These are phyloP conservation scores for Timandra comae DNA, from an alignment of 2,888 invertebrate genomes.

Conservation along the genomic window DNA sequence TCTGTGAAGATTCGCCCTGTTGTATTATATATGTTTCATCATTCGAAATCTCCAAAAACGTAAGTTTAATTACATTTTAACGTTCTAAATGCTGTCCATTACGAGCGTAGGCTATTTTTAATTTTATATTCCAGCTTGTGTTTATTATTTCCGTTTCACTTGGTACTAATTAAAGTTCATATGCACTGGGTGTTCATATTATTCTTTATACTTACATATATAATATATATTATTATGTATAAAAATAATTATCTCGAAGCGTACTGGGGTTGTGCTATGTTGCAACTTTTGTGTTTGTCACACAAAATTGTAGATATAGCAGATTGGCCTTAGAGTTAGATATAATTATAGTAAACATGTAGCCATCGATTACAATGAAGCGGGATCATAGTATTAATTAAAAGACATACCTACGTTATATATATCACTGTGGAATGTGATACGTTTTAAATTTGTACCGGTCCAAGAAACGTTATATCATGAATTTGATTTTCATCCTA, in stretches of 20 bases:
- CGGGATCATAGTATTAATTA: slow-evolving; percentile 65
- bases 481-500: slow-evolving; percentile 31
- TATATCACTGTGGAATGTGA: slow-evolving; percentile 47
- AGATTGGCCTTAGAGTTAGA: slow-evolving; percentile 68
- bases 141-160: slow-evolving; percentile 51
- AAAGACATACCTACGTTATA: slow-evolving; percentile 59
- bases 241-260: slow-evolving; percentile 32
- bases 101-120: slow-evolving; percentile 48
- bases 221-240: slow-evolving; percentile 13
- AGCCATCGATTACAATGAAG: slow-evolving; percentile 46
- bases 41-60: background rate
- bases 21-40: background rate
- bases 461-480: slow-evolving; percentile 15
- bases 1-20: no score
- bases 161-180: slow-evolving; percentile 58
- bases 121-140: slow-evolving; percentile 55
- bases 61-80: slow-evolving; percentile 13
- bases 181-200: slow-evolving; percentile 69
- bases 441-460: slow-evolving; percentile 37
- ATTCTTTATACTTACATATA: slow-evolving; percentile 31
- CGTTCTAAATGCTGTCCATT: slow-evolving; percentile 45
- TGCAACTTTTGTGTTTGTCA: slow-evolving; percentile 62
- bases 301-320: slow-evolving; percentile 73
- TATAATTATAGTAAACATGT: slow-evolving; percentile 52
- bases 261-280: slow-evolving; percentile 56